These are phyloP conservation scores for Tichodroma muraria DNA, from an alignment of 2,113 vertebrate genomes.

Conservation along the genomic window DNA sequence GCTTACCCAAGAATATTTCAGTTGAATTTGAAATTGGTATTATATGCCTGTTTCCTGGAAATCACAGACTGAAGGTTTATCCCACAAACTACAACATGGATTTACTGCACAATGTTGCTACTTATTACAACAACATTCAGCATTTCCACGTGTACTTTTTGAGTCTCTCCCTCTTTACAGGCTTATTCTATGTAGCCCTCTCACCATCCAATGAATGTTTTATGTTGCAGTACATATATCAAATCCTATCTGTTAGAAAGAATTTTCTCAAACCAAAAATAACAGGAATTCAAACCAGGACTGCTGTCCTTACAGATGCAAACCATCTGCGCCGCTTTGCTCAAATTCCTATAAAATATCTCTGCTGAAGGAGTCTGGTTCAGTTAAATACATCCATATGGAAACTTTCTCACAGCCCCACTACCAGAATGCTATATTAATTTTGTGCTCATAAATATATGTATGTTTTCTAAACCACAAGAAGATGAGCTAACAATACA, in stretches of 20 bases:
- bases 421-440: not conserved
- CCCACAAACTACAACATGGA: not conserved
- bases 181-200: not conserved
- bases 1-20: not conserved
- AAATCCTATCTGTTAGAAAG: not conserved
- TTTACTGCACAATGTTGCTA: not conserved
- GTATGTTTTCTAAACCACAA: not conserved
- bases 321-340: conserved; percentile 2
- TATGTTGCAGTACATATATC: not conserved
- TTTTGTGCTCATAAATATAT: not conserved
- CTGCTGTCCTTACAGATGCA: conserved; percentile 29
- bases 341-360: not conserved
- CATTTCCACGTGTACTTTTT: not conserved
- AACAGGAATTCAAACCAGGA: conserved; percentile 13
- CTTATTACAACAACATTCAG: not conserved
- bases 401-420: not conserved
- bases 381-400: conserved; percentile 38
- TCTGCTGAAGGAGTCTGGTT: not conserved
- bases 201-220: not conserved
- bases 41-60: not conserved
- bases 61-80: not conserved
- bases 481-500: conserved; percentile 6
- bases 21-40: not conserved
- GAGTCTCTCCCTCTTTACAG: not conserved
- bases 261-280: not conserved